Evolutionary conservation across 2,113 vertebrate species (phyloP).

Genomic region (Phalacrocorax aristotelis): DNA sequence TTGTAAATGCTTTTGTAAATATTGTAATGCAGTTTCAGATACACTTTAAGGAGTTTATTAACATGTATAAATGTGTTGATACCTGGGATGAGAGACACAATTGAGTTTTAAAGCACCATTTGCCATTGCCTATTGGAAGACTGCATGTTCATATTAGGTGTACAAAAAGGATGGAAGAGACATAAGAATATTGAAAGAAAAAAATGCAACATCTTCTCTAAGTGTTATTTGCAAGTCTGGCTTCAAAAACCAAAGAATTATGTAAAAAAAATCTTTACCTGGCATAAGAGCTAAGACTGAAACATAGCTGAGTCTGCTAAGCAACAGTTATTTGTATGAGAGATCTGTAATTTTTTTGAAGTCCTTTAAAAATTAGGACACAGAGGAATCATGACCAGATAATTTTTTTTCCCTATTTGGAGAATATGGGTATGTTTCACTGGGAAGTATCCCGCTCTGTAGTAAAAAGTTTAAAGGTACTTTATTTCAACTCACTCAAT

Average conservation of each 20-base stretch:
- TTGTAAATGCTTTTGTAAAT: conserved; percentile 9
- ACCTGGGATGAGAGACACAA: background rate
- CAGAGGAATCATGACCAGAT: background rate
- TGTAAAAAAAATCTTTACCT: background rate
- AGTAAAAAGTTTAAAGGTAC: background rate
- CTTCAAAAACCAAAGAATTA: background rate
- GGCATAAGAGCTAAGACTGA: background rate
- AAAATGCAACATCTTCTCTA: background rate
- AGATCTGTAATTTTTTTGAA: background rate
- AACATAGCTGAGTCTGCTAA: background rate
- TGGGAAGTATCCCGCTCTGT: background rate
- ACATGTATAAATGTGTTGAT: background rate
- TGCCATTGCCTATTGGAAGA: background rate
- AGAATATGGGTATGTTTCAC: background rate
- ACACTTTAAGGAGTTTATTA: conserved; percentile 21
- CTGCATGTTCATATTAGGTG: background rate
- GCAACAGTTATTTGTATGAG: background rate
- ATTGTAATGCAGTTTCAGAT: background rate
- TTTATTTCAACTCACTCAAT: background rate
- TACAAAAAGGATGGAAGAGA: background rate
- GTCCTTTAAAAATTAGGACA: background rate
- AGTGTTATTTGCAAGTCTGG: background rate
- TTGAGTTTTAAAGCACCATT: background rate
- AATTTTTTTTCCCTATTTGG: background rate
- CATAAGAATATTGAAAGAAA: background rate